phyloP scores from a whole-genome alignment of 1,140 invertebrate species.

The Proales similis region DNA sequence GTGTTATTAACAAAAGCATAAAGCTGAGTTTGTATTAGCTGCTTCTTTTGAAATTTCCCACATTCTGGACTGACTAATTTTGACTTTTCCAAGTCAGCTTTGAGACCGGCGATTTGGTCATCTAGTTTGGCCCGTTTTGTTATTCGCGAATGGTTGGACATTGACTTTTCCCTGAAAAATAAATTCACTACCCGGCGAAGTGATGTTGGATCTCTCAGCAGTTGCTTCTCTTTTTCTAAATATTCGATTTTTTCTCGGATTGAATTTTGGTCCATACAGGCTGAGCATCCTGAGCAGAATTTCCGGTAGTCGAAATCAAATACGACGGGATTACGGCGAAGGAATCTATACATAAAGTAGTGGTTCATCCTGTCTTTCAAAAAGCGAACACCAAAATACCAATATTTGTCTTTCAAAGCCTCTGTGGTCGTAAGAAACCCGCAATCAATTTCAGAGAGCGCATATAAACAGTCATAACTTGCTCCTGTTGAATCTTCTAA shows the following conservation, averaged over 20 bases:
- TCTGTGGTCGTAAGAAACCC: conserved; percentile 28
- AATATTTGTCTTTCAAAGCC: conserved; percentile 12
- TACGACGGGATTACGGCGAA: conserved; percentile 14
- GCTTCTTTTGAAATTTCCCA: neutral
- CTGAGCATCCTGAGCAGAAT: conserved; percentile 18
- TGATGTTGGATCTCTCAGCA: too few species aligned
- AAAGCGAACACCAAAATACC: conserved; percentile 22
- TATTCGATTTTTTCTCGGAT: conserved; percentile 9
- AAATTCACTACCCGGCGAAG: too few species aligned
- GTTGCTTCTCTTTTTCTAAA: neutral
- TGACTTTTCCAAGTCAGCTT: too few species aligned
- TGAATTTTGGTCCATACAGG: conserved; percentile 2
- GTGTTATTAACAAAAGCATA: conserved; percentile 5
- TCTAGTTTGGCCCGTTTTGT: too few species aligned
- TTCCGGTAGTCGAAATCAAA: conserved; percentile 28
- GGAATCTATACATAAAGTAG: conserved; percentile 31
- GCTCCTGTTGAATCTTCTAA: too few species aligned
- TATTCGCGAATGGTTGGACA: too few species aligned
- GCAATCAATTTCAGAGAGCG: conserved; percentile 1
- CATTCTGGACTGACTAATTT: conserved; percentile 2
- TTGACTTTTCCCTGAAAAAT: too few species aligned
- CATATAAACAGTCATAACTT: too few species aligned
- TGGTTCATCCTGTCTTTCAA: conserved; percentile 28
- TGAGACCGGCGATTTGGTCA: too few species aligned
- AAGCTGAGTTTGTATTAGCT: conserved; percentile 13